phyloP scores from a whole-genome alignment of 2,113 vertebrate species.

The Serilophus lunatus region DNA sequence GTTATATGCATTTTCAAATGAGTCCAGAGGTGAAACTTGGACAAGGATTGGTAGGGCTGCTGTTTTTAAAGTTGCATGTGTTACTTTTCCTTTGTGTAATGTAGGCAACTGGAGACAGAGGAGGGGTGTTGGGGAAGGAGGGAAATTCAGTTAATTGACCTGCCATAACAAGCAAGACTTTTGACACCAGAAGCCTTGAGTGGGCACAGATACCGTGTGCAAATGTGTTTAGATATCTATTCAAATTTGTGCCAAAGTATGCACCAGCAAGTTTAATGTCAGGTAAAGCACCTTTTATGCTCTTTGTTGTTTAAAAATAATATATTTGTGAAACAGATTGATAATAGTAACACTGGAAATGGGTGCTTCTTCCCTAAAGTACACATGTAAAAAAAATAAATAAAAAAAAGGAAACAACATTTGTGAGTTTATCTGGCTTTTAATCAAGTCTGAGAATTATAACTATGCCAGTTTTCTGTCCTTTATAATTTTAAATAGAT shows the following conservation, averaged over 20 bases:
- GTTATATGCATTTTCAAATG: neutral
- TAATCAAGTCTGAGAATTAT: slow-evolving; percentile 48
- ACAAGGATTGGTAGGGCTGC: neutral
- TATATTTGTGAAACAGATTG: slow-evolving; percentile 70
- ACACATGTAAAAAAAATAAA: slow-evolving; percentile 22
- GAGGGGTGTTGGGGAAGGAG: neutral
- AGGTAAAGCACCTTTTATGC: slow-evolving; percentile 71
- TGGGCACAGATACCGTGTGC: neutral
- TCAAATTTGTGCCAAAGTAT: slow-evolving; percentile 46
- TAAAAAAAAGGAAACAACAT: neutral
- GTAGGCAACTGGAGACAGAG: neutral
- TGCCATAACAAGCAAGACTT: neutral
- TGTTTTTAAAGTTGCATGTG: neutral
- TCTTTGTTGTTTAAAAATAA: slow-evolving; percentile 73
- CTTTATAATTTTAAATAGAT: slow-evolving; percentile 66
- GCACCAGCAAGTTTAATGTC: slow-evolving; percentile 51
- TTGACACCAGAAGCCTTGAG: neutral
- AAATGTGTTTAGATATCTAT: neutral
- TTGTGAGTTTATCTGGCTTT: slow-evolving; percentile 44
- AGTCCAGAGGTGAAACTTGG: neutral
- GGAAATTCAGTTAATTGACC: neutral
- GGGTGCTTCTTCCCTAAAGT: slow-evolving; percentile 69
- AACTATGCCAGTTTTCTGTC: slow-evolving; percentile 19
- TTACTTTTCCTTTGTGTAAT: neutral
- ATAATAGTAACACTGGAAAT: slow-evolving; percentile 77